Conservation (phyloP, 2,888 invertebrate species). For the Cantharis rufa region DNA sequence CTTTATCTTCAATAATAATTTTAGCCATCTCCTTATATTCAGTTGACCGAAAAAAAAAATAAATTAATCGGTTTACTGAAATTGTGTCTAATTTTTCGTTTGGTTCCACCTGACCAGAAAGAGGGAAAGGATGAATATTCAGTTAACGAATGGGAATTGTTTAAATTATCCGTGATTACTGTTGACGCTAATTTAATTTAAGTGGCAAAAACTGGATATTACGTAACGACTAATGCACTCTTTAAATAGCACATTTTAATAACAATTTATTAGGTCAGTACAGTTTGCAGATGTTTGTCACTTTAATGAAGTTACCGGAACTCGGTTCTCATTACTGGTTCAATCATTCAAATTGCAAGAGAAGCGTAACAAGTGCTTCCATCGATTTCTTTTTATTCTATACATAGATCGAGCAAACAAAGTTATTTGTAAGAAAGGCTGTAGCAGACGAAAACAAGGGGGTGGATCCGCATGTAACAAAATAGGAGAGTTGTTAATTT, state of each 20-base stretch:
- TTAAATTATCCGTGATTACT: neutral
- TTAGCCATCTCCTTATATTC: neutral
- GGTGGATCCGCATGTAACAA: slow-evolving; percentile 5
- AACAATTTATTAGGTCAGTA: neutral
- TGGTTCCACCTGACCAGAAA: neutral
- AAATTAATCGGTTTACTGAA: too few relatives aligned
- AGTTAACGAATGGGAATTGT: neutral
- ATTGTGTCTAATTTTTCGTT: neutral
- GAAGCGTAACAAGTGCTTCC: slow-evolving; percentile 14
- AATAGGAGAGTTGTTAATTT: neutral
- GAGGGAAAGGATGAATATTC: neutral
- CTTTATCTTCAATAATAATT: neutral
- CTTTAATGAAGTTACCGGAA: neutral
- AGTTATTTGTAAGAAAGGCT: slow-evolving; percentile 9
- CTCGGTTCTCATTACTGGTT: neutral
- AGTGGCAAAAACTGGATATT: neutral
- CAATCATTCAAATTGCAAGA: neutral
- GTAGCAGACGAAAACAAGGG: slow-evolving; percentile 7
- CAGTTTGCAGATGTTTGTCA: neutral
- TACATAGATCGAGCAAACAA: slow-evolving; percentile 1
- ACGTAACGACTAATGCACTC: neutral
- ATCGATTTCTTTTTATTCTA: neutral
- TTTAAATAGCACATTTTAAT: neutral
- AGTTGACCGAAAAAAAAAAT: neutral
- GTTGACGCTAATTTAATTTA: neutral